Base-by-base conservation (phyloP, 2,797 vertebrate species). In the Sebastes nivosus region DNA sequence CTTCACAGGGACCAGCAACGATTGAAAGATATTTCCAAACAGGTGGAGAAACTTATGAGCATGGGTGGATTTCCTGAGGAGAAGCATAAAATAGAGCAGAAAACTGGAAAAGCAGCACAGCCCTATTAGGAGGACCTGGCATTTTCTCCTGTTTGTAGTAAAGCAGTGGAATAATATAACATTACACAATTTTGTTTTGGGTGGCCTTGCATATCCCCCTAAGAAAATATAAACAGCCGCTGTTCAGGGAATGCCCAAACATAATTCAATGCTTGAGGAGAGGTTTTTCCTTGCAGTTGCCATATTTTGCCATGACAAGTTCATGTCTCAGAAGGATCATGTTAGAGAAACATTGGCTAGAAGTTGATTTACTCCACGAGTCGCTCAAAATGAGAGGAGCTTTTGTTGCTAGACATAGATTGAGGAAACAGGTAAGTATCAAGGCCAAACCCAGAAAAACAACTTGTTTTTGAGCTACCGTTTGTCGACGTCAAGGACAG, bases 11-110 rank as follows among this genome's bases (percentile, higher is more conserved):
- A 91, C 87, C 75, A 87, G 89, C 88, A 93, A 90, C 29, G 22
- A 85, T 87, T 92, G 80, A 90, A 89, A 94, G 78, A 93, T 83
- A 88, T 94, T 94, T 95, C 93, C 93, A 95, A 96, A 93, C 94
- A 94, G 94, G 94, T 96, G 94, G 93, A 94, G 94, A 92, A 94
- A 95, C 94, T 90, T 94, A 93, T 94, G 92, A 92, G 88, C 87
- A 91, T 92, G 91, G 90, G 93, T 94, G 87, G 88, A 95, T 93
- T 95, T 94, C 91, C 92, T 94, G 88, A 92, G 89, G 64, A 91
- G 88, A 92, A 88, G 91, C 90, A 94, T 88, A 94, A 95, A 94
- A 92, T 91, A 89, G 82, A 79, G 87, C 88, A 91, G 87, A 89
- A 90, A 90, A 85, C 76, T 91, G 90, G 89, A 93, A 94, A 93